Evolutionary conservation across 2,888 invertebrate species (phyloP), one percentile per base, ranked within the genome.

Genomic region (Parnassius orleans): DNA sequence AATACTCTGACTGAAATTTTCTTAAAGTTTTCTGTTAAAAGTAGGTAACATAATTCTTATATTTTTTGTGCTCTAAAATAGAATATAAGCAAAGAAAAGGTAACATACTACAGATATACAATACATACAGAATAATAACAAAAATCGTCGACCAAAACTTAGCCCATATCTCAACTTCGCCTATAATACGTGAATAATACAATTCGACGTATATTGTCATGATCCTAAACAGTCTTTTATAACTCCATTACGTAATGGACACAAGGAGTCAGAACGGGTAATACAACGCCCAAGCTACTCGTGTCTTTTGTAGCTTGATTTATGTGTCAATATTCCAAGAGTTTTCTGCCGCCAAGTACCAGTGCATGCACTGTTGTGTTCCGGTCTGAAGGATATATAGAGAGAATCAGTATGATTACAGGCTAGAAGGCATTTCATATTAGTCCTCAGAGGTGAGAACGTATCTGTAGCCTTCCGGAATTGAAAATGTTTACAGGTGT

Each of bases 141-240:
- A 72, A 79, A 79, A 81, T 73, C 70, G 73, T 68, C 78, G 73
- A 79, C 80, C 75, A 75, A 79, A 84, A 83, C 78, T 83, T 82
- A 72, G 73, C 75, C 68, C 77, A 83, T 83, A 82, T 83, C 78
- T 84, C 82, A 82, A 75, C 61, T 66, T 53, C n/a, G 59, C 48
- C 61, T 51, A 57, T 64, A 70, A 67, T 62, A 67, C 65, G 62
- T 65, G 68, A 72, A 76, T 72, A 79, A 77, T 76, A 74, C 73
- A 70, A 78, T 75, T 70, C 70, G 66, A 68, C 72, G 70, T 79
- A 82, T 81, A 75, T 59, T 59, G 55, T 76, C 77, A 78, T 82
- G 78, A 79, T 79, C 77, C 81, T 81, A 78, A 85, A 80, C 77
- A 81, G 80, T 75, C 78, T 77, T 81, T 84, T 83, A 75, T 78